Conservation (phyloP, 2,888 invertebrate genomes). For the Troglohyphantes excavatus region DNA sequence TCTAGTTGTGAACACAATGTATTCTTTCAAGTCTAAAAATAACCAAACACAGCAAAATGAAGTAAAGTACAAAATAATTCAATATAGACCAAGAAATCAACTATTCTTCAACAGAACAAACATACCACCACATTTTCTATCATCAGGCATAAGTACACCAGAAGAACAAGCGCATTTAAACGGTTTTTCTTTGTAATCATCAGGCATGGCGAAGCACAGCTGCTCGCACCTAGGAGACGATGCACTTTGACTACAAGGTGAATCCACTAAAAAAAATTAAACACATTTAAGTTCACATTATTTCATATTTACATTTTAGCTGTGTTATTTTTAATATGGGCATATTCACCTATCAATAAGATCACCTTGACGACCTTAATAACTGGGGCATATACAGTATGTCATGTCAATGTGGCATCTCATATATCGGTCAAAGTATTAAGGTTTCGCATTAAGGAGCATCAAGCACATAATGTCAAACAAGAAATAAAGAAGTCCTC, state of each 20-base stretch:
- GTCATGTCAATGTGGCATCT: no score
- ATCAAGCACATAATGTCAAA: no score
- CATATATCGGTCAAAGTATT: no score
- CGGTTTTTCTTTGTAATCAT: constrained; percentile 80
- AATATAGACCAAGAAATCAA: not conserved
- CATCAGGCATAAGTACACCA: constrained; percentile 88
- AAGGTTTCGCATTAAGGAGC: no score
- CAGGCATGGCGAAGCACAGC: constrained; percentile 95
- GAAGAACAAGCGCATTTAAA: constrained; percentile 95
- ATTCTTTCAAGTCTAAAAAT: constrained; percentile 86
- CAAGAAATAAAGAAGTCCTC: no score
- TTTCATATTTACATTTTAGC: no score
- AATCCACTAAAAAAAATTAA: constrained; percentile 82
- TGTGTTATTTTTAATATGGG: no score
- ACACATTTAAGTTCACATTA: not conserved
- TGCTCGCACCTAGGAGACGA: constrained; percentile 94
- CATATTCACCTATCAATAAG: no score
- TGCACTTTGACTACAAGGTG: constrained; percentile 87
- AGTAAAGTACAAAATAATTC: not conserved
- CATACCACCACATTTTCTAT: constrained; percentile 87
- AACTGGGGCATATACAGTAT: no score
- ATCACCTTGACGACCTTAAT: no score
- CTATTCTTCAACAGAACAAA: not conserved
- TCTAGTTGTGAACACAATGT: constrained; percentile 95
- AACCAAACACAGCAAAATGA: constrained; percentile 11